Evolutionary conservation across 2,113 vertebrate genomes (phyloP), one percentile per base, ranked within the genome.

Genomic region (Craseonycteris thonglongyai): DNA sequence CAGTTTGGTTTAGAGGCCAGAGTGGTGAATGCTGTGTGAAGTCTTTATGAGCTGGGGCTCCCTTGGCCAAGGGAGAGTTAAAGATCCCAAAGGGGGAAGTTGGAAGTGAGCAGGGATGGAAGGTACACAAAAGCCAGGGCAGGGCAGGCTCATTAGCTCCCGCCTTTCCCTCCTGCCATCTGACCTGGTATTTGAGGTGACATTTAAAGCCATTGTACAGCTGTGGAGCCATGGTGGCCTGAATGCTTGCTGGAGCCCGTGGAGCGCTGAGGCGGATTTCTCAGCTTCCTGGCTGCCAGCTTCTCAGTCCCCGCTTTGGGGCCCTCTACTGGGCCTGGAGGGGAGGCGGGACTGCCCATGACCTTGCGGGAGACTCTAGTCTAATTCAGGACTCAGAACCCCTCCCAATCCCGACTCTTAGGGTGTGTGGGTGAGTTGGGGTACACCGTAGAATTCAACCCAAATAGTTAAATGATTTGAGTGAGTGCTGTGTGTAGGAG

Each of bases 191-290:
- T 93, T 91, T 88, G 54, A 94, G 91, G 69, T 92, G 83, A 84
- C 78, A 88, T 90, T 90, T 95, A 94, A 90, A 96, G 91, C 71
- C 71, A 74, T 47, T 74, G 59, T 92, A 54, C 7, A 92, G 94
- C 68, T 82, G 54, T 78, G 49, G 42, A 56, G 15, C 47, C 13
- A 9, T 0, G 3, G 56, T 13, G 18, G 74, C 85, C 74, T 19
- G 42, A 74, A 89, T 0, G 5, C 79, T 61, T 69, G 94, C 65
- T 72, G 86, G 89, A 91, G 58, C 35, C n/a, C 54, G 35, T 75
- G 71, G 82, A 88, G 82, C 85, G 79, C 40, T 9, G 40, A 86
- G 56, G 49, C 38, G 88, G 47, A 61, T 45, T 82, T 83, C 59
- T 86, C 42, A 40, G 33, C 58, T 30, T 95, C 38, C 40, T 47